Evolutionary conservation across 92 coral and sea anemone genomes (phyloP).

Genomic region (Muricea muricata): DNA sequence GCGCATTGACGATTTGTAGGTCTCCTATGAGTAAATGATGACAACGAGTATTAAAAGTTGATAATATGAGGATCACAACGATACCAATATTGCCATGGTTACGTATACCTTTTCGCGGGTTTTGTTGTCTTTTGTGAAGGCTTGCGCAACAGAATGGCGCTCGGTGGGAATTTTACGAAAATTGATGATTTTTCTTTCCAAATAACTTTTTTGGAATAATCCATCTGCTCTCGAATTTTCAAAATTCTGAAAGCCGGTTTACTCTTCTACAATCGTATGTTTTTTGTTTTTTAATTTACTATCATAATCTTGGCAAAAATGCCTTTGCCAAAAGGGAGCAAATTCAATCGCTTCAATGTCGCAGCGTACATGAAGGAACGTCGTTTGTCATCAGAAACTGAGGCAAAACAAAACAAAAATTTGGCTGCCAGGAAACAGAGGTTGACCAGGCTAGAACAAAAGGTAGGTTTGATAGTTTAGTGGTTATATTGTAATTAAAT

Average conservation of each 20-base stretch:
- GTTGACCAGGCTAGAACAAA: background rate
- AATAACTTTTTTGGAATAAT: background rate
- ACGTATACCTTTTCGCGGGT: background rate
- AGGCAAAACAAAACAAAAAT: background rate
- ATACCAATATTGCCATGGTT: background rate
- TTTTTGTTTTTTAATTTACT: background rate
- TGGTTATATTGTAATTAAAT: no score
- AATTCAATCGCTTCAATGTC: background rate
- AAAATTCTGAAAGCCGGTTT: background rate
- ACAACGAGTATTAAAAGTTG: background rate
- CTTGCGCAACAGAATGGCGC: background rate
- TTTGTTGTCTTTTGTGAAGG: background rate
- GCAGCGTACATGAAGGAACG: background rate
- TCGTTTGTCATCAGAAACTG: background rate
- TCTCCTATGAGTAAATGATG: background rate
- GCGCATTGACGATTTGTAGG: background rate
- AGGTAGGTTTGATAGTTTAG: background rate
- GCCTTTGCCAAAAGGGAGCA: background rate
- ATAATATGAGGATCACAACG: background rate
- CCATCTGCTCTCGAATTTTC: background rate
- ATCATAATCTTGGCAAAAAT: background rate
- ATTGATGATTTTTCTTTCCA: background rate
- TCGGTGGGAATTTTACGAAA: background rate
- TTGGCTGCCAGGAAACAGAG: background rate
- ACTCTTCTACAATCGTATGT: background rate